Evolutionary conservation across 2,113 vertebrate genomes (phyloP).

Genomic region (Oreotrochilus melanogaster): DNA sequence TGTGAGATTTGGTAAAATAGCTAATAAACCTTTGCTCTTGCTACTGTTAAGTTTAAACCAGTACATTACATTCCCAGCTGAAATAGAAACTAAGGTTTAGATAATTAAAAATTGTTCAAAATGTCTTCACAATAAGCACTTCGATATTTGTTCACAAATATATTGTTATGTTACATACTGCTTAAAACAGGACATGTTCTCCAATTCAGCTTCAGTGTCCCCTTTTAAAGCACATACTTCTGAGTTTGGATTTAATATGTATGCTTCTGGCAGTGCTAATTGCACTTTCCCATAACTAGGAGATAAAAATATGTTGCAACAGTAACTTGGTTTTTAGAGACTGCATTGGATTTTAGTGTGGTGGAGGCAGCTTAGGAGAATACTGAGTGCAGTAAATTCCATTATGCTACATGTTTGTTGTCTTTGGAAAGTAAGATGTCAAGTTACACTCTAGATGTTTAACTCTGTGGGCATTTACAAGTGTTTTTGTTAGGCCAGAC

Average conservation of each 20-base stretch:
- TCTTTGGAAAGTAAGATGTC: not conserved
- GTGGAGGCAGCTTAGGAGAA: not conserved
- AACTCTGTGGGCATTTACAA: not conserved
- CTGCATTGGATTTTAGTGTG: not conserved
- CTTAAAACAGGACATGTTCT: not conserved
- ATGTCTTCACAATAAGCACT: not conserved
- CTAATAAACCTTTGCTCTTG: constrained; percentile 49
- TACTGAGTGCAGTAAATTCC: not conserved
- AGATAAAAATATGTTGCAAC: not conserved
- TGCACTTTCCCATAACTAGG: not conserved
- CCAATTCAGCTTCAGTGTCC: not conserved
- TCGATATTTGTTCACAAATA: not conserved
- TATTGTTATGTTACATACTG: not conserved
- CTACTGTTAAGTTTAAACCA: constrained; percentile 24
- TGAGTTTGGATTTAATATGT: not conserved
- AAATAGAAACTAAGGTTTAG: not conserved
- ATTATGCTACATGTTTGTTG: not conserved
- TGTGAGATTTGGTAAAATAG: constrained; percentile 51
- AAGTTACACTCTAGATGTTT: not conserved
- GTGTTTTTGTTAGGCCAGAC: not conserved
- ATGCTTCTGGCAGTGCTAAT: not conserved
- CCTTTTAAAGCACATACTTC: not conserved
- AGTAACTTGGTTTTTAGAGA: not conserved
- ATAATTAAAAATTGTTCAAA: constrained; percentile 48
- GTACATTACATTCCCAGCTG: not conserved